Evolutionary conservation across 30 jellyfish, hydroid and myxozoan genomes (phyloP).

Genomic region (Pseudorhiza aurosa): DNA sequence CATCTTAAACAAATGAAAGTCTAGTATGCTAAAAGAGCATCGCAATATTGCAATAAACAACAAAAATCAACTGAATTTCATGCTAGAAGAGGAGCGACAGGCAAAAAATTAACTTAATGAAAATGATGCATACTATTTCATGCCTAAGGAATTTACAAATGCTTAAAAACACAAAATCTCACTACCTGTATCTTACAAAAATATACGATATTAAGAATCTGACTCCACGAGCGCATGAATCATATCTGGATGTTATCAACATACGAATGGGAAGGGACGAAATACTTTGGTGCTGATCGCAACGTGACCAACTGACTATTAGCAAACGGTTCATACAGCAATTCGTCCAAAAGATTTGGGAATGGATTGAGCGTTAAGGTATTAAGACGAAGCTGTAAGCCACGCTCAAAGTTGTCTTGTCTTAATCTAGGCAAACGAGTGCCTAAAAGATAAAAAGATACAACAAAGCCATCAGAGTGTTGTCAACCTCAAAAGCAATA

Average conservation of each 20-base stretch:
- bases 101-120: neutral
- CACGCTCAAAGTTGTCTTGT: conserved; percentile 45
- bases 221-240: neutral
- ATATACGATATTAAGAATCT: neutral
- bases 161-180: neutral
- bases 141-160: neutral
- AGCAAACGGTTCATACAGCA: conserved; percentile 73
- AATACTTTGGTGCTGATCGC: conserved; percentile 80
- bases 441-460: conserved; percentile 46
- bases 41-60: neutral
- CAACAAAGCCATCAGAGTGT: too few species aligned
- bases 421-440: conserved; percentile 68
- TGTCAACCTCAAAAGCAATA: too few species aligned
- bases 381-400: conserved; percentile 61
- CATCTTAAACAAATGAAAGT: neutral
- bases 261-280: conserved; percentile 76
- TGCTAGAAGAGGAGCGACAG: neutral
- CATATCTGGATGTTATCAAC: conserved; percentile 41
- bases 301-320: conserved; percentile 68
- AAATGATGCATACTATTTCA: too few species aligned
- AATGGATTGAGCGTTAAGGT: conserved; percentile 80
- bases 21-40: neutral
- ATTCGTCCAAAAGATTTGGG: conserved; percentile 74
- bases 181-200: neutral
- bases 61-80: neutral